Evolutionary conservation across 2,888 invertebrate species (phyloP), one percentile per base, ranked within the genome.

Genomic region (Pyrgus malvae): DNA sequence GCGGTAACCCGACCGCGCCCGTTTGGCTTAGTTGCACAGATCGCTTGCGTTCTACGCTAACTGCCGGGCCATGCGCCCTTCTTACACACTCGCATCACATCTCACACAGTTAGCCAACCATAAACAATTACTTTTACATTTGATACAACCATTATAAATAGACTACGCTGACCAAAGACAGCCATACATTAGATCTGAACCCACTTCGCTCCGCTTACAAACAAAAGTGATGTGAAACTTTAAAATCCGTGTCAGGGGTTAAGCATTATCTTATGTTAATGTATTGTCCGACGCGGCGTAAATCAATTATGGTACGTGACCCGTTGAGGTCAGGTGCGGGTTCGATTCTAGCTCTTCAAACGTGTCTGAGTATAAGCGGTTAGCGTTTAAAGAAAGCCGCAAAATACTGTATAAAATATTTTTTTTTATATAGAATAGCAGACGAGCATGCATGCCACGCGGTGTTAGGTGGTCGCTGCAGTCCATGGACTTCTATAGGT

Each of bases 231-330:
- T 72, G 79, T 76, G 80, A 83, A 82, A 83, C 72, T 87, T 87
- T 85, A 82, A 87, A 84, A 85, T 74, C 66, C 46, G 71, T 70
- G 87, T 82, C 86, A 83, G 59, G 76, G 88, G 87, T 87, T 80
- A 89, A 88, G 79, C 85, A 81, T 84, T 88, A 89, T 84, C 88
- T 86, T 86, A 89, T 88, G 89, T 85, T 89, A 89, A 89, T 89
- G 88, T 70, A 81, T 74, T 75, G 82, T 72, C 72, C 72, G 79
- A 67, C 65, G 70, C 80, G 78, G 81, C 72, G 85, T 85, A 85
- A 89, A 89, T 89, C 89, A 89, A 89, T 89, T 89, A 89, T 81
- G 75, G 74, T 73, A 68, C 76, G 72, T 86, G 89, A 88, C 87
- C 89, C 76, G 69, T 67, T 63, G 74, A 66, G 87, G 87, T 83